Evolutionary conservation across 2,113 vertebrate species (phyloP), one percentile per base, ranked within the genome.

Genomic region (Ornithorhynchus anatinus): DNA sequence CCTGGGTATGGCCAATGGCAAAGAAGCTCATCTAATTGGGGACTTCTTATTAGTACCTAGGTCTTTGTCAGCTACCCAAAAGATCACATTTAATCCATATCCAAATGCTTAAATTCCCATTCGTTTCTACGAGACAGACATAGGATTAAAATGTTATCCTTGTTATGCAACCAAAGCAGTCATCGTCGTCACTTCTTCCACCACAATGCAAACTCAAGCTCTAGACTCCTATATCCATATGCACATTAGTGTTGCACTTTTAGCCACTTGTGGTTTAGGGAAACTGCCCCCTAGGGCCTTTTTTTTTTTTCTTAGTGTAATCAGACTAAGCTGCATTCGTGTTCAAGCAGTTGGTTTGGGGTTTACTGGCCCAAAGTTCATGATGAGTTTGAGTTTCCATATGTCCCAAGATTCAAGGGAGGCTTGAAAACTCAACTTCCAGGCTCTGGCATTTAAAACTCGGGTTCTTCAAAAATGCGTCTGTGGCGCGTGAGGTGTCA

Each of bases 261-360:
- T 61, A 79, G 38, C 39, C 57, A 63, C 67, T 77, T 75, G 67
- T 72, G 73, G 64, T 83, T 81, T 84, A 70, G 54, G 67, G 79
- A 77, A 61, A 67, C 50, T 50, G 25, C 31, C 31, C 47, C 27
- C 16, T 17, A 50, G 15, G 31, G 25, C 47, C 8, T 17, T 29
- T 50, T 50, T 79, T 83, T 83, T 64, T 74, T 83, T 80, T 83
- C 51, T 69, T 69, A 62, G 36, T 68, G 60, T 80, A 71, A 82
- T 90, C 86, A 86, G 86, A 87, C 84, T 83, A 88, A 83, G 84
- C 86, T 88, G 88, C n/a, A 87, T 77, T 91, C 84, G 88, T n/a
- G 88, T 77, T 91, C 84, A 87, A 87, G 67, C 37, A 59, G 79
- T 78, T 77, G 43, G 52, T 87, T 77, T 84, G 39, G 79, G 77